Base-by-base conservation (phyloP, 2,113 vertebrate species). In the Calonectris borealis region DNA sequence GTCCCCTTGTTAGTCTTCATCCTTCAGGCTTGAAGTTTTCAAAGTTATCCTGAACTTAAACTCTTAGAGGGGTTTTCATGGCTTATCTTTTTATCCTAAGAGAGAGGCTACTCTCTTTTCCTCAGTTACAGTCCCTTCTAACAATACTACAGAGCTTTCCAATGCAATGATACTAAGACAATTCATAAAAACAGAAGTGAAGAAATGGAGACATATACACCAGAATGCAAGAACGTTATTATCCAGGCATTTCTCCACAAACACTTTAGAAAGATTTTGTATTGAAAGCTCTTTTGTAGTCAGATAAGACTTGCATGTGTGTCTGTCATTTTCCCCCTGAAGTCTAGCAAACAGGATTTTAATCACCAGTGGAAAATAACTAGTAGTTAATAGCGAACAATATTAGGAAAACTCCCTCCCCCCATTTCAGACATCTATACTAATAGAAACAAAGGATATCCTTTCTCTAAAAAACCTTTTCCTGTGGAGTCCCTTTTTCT, bases 361-460 rank as follows among this genome's bases (percentile, higher is more conserved):
- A 95, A 94, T 94, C 92, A 83, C 54, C 75, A 95, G 92, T 94
- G 96, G 95, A 95, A 97, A 97, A 97, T 85, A 97, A 94, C 92
- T 84, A 66, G 52, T 73, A 96, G 97, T 95, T 95, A 95, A 97
- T 97, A 96, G 95, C 85, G 91, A 95, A 96, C 94, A 96, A 94
- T 96, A 97, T 95, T 96, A 96, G 92, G 94, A 97, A 96, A 95
- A 70, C 85, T 96, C 70, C 89, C 91, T 94, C 54, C 93, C 93
- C 81, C 94, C 71, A 88, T 83, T 77, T 95, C 94, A 96, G 92
- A 90, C 94, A 95, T 93, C 91, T 93, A 94, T 73, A 95, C 91
- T 87, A 92, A 97, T 90, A 97, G 95, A 97, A 96, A 97, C 97
- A 97, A 96, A 96, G 94, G 93, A 97, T 94, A 95, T 95, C 93